Percentiles rank a stretch among this genome's conserved stretches.
Evolutionary conservation across 2,113 vertebrate genomes (phyloP).

Genomic region (Cinclus cinclus): DNA sequence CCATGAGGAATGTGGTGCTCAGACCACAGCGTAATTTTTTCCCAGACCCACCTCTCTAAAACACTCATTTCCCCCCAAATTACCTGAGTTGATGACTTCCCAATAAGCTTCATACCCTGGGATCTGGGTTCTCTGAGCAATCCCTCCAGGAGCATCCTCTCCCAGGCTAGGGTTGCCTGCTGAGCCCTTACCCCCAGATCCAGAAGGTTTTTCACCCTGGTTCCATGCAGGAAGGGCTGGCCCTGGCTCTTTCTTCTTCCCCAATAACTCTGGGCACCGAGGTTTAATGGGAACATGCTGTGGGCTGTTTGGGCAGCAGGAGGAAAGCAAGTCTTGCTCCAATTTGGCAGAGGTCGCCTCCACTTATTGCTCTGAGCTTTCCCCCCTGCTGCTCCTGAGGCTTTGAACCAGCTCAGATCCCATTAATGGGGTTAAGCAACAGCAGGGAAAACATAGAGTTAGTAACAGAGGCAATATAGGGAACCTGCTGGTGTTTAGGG

Average conservation of each 20-base stretch:
- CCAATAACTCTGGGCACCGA: background rate
- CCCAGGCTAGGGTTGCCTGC: rapidly evolving
- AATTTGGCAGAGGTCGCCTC: constrained; percentile 5
- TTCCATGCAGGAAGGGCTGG: background rate
- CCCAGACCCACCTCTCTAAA: background rate
- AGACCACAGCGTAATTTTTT: rapidly evolving
- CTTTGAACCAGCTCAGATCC: constrained; percentile 42
- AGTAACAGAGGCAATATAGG: background rate
- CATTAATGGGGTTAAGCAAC: background rate
- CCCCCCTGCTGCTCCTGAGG: constrained; percentile 11
- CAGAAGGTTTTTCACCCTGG: background rate
- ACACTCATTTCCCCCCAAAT: rapidly evolving
- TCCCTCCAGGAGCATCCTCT: background rate
- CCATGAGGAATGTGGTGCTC: background rate
- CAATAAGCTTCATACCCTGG: background rate
- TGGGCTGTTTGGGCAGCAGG: background rate
- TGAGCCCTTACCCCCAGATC: background rate
- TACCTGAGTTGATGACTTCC: background rate
- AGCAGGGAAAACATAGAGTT: background rate
- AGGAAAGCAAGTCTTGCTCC: constrained; percentile 23
- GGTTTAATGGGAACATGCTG: constrained; percentile 19
- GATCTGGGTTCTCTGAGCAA: rapidly evolving
- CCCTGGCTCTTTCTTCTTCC: background rate
- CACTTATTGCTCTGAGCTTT: constrained; percentile 11
- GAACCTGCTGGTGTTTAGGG: background rate